Percentiles rank a stretch among this genome's conserved stretches.
Conservation (phyloP, 1,140 invertebrate species). For the Radopholus similis region DNA sequence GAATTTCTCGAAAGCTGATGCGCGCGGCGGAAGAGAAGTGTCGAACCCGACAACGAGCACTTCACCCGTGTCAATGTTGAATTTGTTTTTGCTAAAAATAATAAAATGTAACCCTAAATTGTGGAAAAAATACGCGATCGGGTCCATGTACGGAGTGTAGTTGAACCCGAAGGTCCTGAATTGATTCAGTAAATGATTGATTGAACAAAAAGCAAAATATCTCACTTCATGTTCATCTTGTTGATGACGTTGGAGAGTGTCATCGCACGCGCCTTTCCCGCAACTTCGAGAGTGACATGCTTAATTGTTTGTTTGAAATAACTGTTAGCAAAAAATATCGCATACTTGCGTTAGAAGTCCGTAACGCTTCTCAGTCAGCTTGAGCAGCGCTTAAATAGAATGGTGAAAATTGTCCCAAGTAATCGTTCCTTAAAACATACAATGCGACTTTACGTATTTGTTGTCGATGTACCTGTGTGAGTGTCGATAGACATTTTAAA, state of each 20-base stretch:
- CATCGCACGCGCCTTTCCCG: constrained; percentile 13
- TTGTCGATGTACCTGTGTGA: no score
- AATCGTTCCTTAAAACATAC: not conserved
- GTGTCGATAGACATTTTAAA: no score
- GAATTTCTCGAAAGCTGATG: constrained; percentile 15
- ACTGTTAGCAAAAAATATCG: no score
- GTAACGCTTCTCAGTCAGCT: constrained; percentile 2
- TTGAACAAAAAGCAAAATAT: not conserved
- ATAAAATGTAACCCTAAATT: not conserved
- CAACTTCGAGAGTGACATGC: constrained; percentile 22
- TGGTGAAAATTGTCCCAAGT: not conserved
- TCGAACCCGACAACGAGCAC: constrained; percentile 24
- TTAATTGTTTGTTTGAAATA: no score
- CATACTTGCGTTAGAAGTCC: constrained; percentile 21
- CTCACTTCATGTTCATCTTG: constrained; percentile 30
- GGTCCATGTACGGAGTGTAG: constrained; percentile 14
- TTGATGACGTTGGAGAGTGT: constrained; percentile 20
- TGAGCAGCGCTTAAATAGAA: constrained; percentile 1
- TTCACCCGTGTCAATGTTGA: constrained; percentile 15
- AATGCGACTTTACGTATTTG: not conserved
- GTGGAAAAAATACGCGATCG: constrained; percentile 7
- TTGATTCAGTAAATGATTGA: no score
- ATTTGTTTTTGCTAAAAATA: constrained; percentile 18
- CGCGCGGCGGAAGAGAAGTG: constrained; percentile 3
- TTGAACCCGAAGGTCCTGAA: constrained; percentile 22